Evolutionary conservation across 2,797 vertebrate species (phyloP).

Genomic region (Epinephelus awoara): DNA sequence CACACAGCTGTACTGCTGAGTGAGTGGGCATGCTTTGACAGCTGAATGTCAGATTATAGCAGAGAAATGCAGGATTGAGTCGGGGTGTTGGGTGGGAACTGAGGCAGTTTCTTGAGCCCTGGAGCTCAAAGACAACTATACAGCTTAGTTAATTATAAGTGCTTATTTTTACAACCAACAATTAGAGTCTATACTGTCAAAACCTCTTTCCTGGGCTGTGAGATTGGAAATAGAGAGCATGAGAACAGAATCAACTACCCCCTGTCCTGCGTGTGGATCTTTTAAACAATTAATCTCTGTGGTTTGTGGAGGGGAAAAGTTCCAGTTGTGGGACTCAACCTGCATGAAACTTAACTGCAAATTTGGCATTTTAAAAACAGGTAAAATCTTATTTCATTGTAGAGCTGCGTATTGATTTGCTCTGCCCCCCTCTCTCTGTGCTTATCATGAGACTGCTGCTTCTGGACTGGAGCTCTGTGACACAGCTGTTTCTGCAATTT

Average conservation of each 20-base stretch:
- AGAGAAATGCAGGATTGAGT: conserved; percentile 31
- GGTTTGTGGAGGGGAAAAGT: neutral
- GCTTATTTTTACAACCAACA: conserved; percentile 24
- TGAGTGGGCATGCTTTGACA: conserved; percentile 55
- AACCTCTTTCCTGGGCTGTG: neutral
- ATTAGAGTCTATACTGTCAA: conserved; percentile 23
- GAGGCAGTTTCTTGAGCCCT: conserved; percentile 1
- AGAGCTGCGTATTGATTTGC: too few relatives aligned
- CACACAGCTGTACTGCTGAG: conserved; percentile 52
- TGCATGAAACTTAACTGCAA: neutral
- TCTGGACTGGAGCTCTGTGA: too few relatives aligned
- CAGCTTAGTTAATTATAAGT: conserved; percentile 29
- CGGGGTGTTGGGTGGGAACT: conserved; percentile 16
- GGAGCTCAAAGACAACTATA: conserved; percentile 16
- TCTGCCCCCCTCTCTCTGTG: too few relatives aligned
- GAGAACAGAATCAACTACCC: neutral
- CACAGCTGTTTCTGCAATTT: too few relatives aligned
- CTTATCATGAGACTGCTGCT: too few relatives aligned
- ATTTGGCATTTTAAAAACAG: too few relatives aligned
- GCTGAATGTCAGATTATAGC: conserved; percentile 47
- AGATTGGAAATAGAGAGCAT: conserved; percentile 6
- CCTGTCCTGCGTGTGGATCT: neutral
- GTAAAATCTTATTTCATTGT: too few relatives aligned
- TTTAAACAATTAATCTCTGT: neutral
- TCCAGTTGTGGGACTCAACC: neutral